Percentiles rank a stretch among this genome's conserved stretches.
Conservation (phyloP, 2,797 vertebrate genomes). For the Lophotriccus pileatus region DNA sequence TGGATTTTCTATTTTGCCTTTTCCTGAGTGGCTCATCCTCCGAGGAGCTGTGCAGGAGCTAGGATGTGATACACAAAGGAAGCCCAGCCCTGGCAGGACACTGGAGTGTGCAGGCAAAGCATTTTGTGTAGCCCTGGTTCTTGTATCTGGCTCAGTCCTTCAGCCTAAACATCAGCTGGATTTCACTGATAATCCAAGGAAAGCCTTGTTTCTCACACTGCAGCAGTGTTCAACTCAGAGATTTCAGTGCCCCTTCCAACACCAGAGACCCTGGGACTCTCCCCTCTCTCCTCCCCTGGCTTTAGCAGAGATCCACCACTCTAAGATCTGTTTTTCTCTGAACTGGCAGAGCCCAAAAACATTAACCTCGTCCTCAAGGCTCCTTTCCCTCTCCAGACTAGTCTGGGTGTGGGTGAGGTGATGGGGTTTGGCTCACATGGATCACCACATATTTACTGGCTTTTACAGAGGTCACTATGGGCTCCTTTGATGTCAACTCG, state of each 20-base stretch:
- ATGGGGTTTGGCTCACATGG: background rate
- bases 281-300: background rate
- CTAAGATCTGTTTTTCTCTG: background rate
- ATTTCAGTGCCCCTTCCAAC: background rate
- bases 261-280: background rate
- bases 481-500: constrained; percentile 38
- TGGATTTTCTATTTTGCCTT: background rate
- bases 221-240: background rate
- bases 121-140: background rate
- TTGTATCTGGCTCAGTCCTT: background rate
- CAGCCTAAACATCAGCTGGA: background rate
- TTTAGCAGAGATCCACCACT: background rate
- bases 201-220: background rate
- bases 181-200: background rate
- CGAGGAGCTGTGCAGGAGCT: background rate
- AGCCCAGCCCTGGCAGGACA: background rate
- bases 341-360: background rate
- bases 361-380: background rate
- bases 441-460: background rate
- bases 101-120: background rate
- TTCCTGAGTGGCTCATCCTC: background rate
- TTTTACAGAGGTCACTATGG: background rate
- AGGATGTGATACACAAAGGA: background rate
- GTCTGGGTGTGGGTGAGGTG: background rate
- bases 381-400: background rate